A percentile compares a stretch with the other conserved stretches of the same genome.
These are phyloP conservation scores for Trissolcus brochymenae DNA, from an alignment of 2,888 invertebrate genomes.

Conservation along the genomic window DNA sequence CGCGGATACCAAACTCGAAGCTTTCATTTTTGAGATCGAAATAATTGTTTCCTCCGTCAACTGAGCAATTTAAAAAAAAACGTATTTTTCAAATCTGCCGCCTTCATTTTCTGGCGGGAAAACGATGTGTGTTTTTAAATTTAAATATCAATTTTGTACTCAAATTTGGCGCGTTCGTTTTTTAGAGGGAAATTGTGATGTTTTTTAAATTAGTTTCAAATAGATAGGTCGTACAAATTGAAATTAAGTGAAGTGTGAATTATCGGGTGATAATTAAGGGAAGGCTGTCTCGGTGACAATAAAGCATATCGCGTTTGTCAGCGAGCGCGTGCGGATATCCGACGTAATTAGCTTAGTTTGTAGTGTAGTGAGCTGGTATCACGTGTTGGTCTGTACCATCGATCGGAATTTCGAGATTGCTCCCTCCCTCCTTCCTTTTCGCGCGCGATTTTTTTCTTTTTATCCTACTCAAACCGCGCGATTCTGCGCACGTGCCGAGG, in stretches of 20 bases:
- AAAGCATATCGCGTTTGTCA: conserved; percentile 4
- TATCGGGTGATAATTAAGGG: background rate
- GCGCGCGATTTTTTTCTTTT: conserved; percentile 31
- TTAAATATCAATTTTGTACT: background rate
- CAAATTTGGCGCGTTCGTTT: background rate
- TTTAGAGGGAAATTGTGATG: background rate
- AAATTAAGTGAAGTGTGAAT: background rate
- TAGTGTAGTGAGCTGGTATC: conserved; percentile 44
- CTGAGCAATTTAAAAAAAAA: too few species aligned
- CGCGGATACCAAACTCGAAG: too few species aligned
- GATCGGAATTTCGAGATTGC: conserved; percentile 52
- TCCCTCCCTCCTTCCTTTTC: conserved; percentile 17
- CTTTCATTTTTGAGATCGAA: background rate
- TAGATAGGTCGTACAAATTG: background rate
- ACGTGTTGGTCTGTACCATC: conserved; percentile 33
- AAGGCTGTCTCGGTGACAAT: background rate
- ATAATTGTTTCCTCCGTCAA: too few species aligned
- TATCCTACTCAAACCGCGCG: conserved; percentile 27
- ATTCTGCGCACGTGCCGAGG: conserved; percentile 52
- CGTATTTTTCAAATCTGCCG: too few species aligned
- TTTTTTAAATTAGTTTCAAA: background rate
- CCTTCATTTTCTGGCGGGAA: too few species aligned
- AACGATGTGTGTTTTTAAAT: too few species aligned
- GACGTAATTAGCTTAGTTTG: conserved; percentile 39
- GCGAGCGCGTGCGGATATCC: conserved; percentile 33